Base-by-base conservation (phyloP, 2,888 invertebrate genomes). In the Agonopterix subpropinquella region DNA sequence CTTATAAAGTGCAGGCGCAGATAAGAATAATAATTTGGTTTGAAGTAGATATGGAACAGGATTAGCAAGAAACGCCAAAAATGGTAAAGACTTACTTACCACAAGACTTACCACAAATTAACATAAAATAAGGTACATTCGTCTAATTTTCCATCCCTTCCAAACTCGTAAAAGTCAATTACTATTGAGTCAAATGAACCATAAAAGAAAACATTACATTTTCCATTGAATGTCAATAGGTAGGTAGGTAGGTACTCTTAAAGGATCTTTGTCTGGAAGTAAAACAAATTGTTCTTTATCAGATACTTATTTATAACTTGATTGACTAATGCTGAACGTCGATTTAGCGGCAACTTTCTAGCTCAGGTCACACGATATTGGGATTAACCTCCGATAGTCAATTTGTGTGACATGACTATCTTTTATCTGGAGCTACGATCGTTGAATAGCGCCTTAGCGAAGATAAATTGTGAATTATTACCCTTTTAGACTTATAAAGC, bases 271-370 rank as follows among this genome's bases (percentile, higher is more conserved):
- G 51, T 51, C 48, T 36, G 45, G 43, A 28, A 45, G 11, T 28
- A 45, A 41, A 51, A 51, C 53, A 51, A 53, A 51, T 53, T 53
- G 47, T 49, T 45, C 37, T 44, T 53, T 50, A 51, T 51, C 49
- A 47, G 51, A 51, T 51, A 46, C 44, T 53, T 53, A 52, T 53
- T 53, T 51, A 53, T 47, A 45, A 50, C 52, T 52, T 52, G 54
- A 57, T 57, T 53, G 56, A 57, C 49, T 57, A 54, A 53, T 53
- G 56, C 46, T 37, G 28, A 15, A 36, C 46, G 44, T 51, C 48
- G 47, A 47, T 42, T 51, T 45, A 47, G 48, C 48, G 47, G 47
- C 46, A 37, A 48, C 51, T 51, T 51, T 48, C 48, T 47, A 48
- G 37, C 51, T 11, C 47, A 15, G 53, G 53, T 53, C 53, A 45